Percentiles rank a stretch among this genome's conserved stretches.
Conservation (phyloP, 2,113 vertebrate genomes). For the Syngnathus scovelli region DNA sequence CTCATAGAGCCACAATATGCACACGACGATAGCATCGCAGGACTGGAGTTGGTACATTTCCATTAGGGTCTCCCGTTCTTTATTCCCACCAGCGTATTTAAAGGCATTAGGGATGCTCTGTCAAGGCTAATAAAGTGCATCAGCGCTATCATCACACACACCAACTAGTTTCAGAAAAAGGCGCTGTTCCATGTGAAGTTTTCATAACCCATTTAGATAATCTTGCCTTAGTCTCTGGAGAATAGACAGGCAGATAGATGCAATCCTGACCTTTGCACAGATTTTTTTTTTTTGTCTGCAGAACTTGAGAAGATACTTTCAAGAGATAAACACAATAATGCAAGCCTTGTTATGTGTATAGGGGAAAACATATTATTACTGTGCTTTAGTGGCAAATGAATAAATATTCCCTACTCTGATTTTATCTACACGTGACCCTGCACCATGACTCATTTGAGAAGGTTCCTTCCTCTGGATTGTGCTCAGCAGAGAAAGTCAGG, state of each 20-base stretch:
- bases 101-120: slow-evolving; percentile 67
- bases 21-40: slow-evolving; percentile 61
- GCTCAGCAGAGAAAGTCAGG: slow-evolving; percentile 40
- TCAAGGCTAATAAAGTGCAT: slow-evolving; percentile 60
- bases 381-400: background rate
- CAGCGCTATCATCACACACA: slow-evolving; percentile 50
- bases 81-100: slow-evolving; percentile 66
- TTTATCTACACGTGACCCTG: background rate
- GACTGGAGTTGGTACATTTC: slow-evolving; percentile 59
- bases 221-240: slow-evolving; percentile 50
- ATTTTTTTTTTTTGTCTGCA: slow-evolving; percentile 33
- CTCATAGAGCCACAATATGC: slow-evolving; percentile 62
- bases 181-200: slow-evolving; percentile 62
- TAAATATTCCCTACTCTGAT: background rate
- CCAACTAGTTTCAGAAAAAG: slow-evolving; percentile 54
- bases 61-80: slow-evolving; percentile 56
- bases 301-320: slow-evolving; percentile 15
- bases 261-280: slow-evolving; percentile 15
- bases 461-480: slow-evolving; percentile 18
- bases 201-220: slow-evolving; percentile 68
- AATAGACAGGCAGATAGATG: slow-evolving; percentile 50
- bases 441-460: slow-evolving; percentile 24
- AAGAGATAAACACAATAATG: background rate
- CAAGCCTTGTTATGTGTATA: background rate
- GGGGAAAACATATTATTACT: background rate